Evolutionary conservation across 2,888 invertebrate genomes (phyloP), one percentile per base, ranked within the genome.

Genomic region (Portevinia maculata): DNA sequence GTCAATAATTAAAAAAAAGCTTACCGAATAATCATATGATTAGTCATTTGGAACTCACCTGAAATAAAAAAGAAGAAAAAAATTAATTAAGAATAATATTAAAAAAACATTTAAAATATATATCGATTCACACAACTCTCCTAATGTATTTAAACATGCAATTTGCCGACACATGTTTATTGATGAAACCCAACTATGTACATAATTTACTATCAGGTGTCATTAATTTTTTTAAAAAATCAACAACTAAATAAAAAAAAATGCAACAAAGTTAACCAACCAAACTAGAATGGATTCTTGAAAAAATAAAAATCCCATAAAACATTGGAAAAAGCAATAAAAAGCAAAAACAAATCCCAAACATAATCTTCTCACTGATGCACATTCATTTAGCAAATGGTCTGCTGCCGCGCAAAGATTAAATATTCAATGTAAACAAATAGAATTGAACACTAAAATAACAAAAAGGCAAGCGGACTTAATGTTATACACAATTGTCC

Each of bases 361-460:
- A 15, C 21, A 50, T 8, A 24, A 59, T 52, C 24, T 5, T 24
- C 41, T 41, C 32, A 50, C 50, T 60, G 70, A 70, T 70, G 59
- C 70, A 70, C 52, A 60, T 41, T n/a, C 39, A 50, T 65, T 65
- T 65, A 65, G 50, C 52, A 53, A 19, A 65, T 48, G 13, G 15
- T 41, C 37, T n/a, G 30, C 46, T 39, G 17, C 50, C 60, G 34
- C 28, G 41, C 59, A 60, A 71, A 69, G 55, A 57, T 69, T 69
- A 67, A 59, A 59, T 41, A 34, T 37, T n/a, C 13, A 60, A 67
- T 53, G 17, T 65, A 71, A 71, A 71, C 71, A 71, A 53, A 60
- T 39, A 71, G 39, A 71, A 62, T 53, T 28, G 3, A 44, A 60
- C 21, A 59, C 28, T 57, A 41, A 50, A 50, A 70, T 21, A 50